Conservation (phyloP, 2,888 invertebrate genomes). For the Tineola bisselliella region DNA sequence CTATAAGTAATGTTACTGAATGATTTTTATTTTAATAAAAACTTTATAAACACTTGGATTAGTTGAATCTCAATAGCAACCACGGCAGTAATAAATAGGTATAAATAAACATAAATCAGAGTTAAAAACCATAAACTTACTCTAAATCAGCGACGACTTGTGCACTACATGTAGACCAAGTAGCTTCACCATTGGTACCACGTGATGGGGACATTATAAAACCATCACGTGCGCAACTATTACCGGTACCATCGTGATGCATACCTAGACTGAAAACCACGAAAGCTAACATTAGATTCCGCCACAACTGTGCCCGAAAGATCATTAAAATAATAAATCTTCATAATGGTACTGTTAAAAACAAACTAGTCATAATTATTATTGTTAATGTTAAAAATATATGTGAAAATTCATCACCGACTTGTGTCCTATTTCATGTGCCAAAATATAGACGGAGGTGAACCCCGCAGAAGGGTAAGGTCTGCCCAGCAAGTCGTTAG, state of each 20-base stretch:
- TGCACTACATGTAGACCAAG: constrained; percentile 81
- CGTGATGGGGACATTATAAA: constrained; percentile 85
- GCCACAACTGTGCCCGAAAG: too few species aligned
- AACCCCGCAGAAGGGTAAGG: constrained; percentile 87
- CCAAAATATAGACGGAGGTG: constrained; percentile 82
- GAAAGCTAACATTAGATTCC: too few species aligned
- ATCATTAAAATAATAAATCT: too few species aligned
- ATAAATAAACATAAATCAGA: too few species aligned
- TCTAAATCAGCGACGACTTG: constrained; percentile 69
- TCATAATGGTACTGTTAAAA: too few species aligned
- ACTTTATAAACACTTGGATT: too few species aligned
- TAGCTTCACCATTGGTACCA: constrained; percentile 79
- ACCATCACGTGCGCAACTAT: constrained; percentile 78
- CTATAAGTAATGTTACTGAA: constrained; percentile 28
- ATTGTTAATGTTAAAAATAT: constrained; percentile 9
- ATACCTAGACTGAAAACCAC: constrained; percentile 74
- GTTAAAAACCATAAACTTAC: too few species aligned
- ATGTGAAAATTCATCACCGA: constrained; percentile 45
- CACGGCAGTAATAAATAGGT: too few species aligned
- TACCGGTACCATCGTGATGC: constrained; percentile 81
- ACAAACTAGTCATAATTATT: too few species aligned
- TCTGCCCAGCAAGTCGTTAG: constrained; percentile 75
- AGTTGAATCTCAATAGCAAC: too few species aligned
- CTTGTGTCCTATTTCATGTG: constrained; percentile 88
- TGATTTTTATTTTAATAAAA: too few species aligned